Evolutionary conservation across 2,888 invertebrate genomes (phyloP).

Genomic region (Drosophila barbarae): DNA sequence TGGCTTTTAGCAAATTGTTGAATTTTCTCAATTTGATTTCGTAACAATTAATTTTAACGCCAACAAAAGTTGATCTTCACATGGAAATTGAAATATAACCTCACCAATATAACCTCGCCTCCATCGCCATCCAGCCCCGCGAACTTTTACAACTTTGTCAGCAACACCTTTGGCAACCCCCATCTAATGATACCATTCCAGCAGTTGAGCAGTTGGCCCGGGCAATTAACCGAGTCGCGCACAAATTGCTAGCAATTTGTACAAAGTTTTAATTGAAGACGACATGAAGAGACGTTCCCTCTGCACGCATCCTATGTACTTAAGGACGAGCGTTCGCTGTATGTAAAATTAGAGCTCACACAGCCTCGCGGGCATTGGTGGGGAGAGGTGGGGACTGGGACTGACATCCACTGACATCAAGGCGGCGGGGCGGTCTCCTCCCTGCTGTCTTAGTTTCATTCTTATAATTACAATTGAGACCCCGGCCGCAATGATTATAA

Average conservation of each 20-base stretch:
- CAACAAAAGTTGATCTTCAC: slow-evolving; percentile 4
- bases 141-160: slow-evolving; percentile 12
- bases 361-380: slow-evolving; percentile 70
- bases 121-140: not conserved
- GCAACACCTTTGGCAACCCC: slow-evolving; percentile 10
- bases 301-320: slow-evolving; percentile 16
- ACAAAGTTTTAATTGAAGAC: slow-evolving; percentile 45
- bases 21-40: slow-evolving; percentile 5
- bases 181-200: slow-evolving; percentile 31
- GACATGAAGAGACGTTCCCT: slow-evolving; percentile 41
- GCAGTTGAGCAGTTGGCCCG: slow-evolving; percentile 37
- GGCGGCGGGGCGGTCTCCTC: slow-evolving; percentile 9
- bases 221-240: slow-evolving; percentile 49
- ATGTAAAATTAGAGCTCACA: slow-evolving; percentile 60
- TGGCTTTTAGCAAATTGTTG: slow-evolving; percentile 13
- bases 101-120: not conserved
- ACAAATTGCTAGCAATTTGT: slow-evolving; percentile 48
- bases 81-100: slow-evolving; percentile 27
- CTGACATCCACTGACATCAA: slow-evolving; percentile 14
- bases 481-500: slow-evolving; percentile 72
- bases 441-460: slow-evolving; percentile 52
- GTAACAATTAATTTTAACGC: slow-evolving; percentile 18
- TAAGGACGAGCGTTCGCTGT: slow-evolving; percentile 45
- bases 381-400: not conserved
- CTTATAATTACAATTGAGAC: slow-evolving; percentile 69